These are phyloP conservation scores for Chanos chanos DNA, from an alignment of 2,797 vertebrate genomes.

Conservation along the genomic window DNA sequence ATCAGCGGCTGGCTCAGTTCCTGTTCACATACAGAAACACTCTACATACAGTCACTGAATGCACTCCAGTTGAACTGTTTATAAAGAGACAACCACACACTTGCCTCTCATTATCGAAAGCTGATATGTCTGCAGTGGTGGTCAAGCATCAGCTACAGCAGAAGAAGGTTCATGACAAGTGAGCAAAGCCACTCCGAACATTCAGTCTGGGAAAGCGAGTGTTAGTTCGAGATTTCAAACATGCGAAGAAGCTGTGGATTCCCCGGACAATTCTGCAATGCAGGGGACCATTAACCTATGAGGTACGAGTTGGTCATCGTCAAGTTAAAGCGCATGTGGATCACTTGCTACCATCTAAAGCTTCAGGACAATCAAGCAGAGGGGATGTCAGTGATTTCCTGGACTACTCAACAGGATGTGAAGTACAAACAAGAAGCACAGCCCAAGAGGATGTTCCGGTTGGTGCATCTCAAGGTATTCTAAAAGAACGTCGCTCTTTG, in stretches of 20 bases:
- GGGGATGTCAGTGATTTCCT: no score
- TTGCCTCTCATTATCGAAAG: neutral
- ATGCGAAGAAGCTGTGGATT: neutral
- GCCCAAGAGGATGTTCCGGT: neutral
- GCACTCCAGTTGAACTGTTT: slow-evolving; percentile 5
- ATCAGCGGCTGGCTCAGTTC: neutral
- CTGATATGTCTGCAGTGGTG: neutral
- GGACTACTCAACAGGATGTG: neutral
- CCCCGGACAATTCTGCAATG: neutral
- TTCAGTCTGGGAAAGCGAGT: neutral
- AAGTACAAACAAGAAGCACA: neutral
- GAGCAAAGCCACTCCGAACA: neutral
- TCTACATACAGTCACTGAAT: neutral
- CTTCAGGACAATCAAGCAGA: no score
- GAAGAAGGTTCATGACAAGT: neutral
- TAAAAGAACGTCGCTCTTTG: neutral
- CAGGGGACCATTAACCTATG: neutral
- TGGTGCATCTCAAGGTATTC: no score
- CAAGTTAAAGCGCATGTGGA: neutral
- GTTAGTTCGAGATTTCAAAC: neutral
- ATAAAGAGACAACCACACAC: neutral
- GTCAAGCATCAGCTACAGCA: neutral
- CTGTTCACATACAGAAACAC: neutral
- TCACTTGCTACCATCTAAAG: neutral
- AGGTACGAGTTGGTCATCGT: neutral